Base-by-base conservation (phyloP, 2,797 vertebrate species). In the Choloepus didactylus region DNA sequence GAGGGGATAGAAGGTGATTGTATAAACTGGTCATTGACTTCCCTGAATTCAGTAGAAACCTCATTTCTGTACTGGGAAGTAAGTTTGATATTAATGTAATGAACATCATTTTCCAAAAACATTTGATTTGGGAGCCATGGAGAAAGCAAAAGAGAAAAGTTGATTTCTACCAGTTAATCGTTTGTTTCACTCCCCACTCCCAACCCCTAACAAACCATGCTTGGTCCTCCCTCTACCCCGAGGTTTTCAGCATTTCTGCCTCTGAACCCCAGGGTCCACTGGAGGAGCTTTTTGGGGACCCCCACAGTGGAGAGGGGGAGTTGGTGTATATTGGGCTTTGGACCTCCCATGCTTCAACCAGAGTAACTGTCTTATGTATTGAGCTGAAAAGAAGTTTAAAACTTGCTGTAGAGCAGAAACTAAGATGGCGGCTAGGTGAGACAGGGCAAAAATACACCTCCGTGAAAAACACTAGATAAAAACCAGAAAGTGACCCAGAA, bases 31-130 rank as follows among this genome's bases (percentile, higher is more conserved):
- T 73, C 72, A 49, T 29, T 29, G 79, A 73, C 62, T 82, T 93
- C 54, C 62, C 70, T 64, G 41, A 73, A 91, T 79, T 95, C 46
- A 23, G 14, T 56, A 69, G 49, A 83, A 93, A 87, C 73, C n/a
- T 89, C 49, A n/a, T 87, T 92, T 93, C 82, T 89, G 54, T 87
- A n/a, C 70, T 93, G 38, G 46, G 7, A 92, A 86, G 62, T 49
- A 73, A 77, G 7, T 87, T 59, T 94, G 62, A 29, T 94, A 4
- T 75, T 90, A 46, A 38, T 76, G 38, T 91, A 62, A 81, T 67
- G 1, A 56, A 38, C 41, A 62, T 86, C 23, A 38, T 87, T 92
- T 91, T 77, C 70, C 54, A 82, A 95, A 85, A 54, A n/a, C 9
- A 59, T 46, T 87, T 96, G 46, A 64, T 87, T 93, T 85, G 66